phyloP scores from a whole-genome alignment of 2,113 vertebrate species.

The Columba janthina region DNA sequence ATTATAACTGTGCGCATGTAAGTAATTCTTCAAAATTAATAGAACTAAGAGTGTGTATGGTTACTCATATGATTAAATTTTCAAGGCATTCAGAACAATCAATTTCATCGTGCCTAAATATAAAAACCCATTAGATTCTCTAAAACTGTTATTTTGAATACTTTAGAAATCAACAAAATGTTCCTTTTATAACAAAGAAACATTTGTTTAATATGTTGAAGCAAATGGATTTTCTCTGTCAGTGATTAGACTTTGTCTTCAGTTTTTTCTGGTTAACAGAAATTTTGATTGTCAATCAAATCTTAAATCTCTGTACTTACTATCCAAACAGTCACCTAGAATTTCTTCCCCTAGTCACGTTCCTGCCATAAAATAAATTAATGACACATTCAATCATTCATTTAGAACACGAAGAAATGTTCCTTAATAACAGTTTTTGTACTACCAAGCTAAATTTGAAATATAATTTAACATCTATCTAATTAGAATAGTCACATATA shows the following conservation, averaged over 20 bases:
- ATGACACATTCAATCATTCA: conserved; percentile 51
- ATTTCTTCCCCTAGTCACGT: conserved; percentile 54
- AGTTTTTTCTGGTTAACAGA: conserved; percentile 46
- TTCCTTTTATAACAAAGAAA: conserved; percentile 57
- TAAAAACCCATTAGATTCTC: conserved; percentile 44
- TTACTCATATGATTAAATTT: conserved; percentile 43
- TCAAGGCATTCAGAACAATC: conserved; percentile 42
- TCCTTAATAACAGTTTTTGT: conserved; percentile 42
- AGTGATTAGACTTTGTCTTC: conserved; percentile 44
- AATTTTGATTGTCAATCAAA: conserved; percentile 67
- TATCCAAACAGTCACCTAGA: conserved; percentile 53
- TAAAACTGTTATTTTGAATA: conserved; percentile 56
- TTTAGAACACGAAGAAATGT: conserved; percentile 21
- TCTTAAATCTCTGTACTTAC: conserved; percentile 35
- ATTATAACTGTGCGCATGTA: conserved; percentile 11
- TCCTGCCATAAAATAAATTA: conserved; percentile 56
- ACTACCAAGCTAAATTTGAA: conserved; percentile 43
- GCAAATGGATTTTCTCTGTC: conserved; percentile 40
- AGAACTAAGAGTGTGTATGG: conserved; percentile 28
- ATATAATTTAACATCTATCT: conserved; percentile 24
- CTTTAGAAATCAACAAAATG: conserved; percentile 61
- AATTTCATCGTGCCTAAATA: conserved; percentile 46
- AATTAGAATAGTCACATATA: conserved; percentile 1
- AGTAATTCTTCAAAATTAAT: conserved; percentile 50
- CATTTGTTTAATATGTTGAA: conserved; percentile 49